Base-by-base conservation (phyloP, 1,140 invertebrate genomes). In the Theocolax elegans region DNA sequence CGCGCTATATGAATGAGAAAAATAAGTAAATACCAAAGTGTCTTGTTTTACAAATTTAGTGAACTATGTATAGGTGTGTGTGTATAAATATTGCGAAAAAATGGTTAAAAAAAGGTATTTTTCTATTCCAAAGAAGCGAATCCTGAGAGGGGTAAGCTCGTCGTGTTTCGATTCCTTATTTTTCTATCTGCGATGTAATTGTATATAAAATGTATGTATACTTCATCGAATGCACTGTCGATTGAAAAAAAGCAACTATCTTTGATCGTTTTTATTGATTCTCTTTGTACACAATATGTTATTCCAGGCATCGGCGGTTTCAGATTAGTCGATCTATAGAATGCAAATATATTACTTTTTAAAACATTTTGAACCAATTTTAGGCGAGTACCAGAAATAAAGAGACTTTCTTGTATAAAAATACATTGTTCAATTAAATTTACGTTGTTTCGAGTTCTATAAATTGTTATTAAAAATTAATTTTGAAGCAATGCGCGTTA, bases 181-280 rank as follows among this genome's bases (percentile, higher is more conserved):
- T 70, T 70, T 70, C 40, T 70, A 70, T 54, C 27, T 69, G 23
- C 48, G 12, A 58, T 44, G 48, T 56, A 64, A 70, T 1, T 64
- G 51, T 64, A 27, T 64, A 70, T 64, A 70, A 46, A 63, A 46
- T 63, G 29, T n/a, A 48, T 70, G 67, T 70, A 70, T 40, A 64
- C 10, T 58, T 70, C 27, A 35, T 64, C 53, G 67, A 70, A 64
- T 70, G 67, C 60, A 63, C 60, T 58, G 42, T 56, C 7, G 42
- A 58, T 58, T 42, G 17, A 63, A 10, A 64, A 53, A 53, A 23
- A 46, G 4, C 15, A 6, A 46, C 4, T 6, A 35, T 35, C 2
- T 21, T 4, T 23, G 58, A 35, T 19, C 31, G 29, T 63, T n/a
- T 46, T 62, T 35, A 46, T 15, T 48, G n/a, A 62, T 48, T 62